Conservation (phyloP, 2,113 vertebrate species). For the Tautogolabrus adspersus region DNA sequence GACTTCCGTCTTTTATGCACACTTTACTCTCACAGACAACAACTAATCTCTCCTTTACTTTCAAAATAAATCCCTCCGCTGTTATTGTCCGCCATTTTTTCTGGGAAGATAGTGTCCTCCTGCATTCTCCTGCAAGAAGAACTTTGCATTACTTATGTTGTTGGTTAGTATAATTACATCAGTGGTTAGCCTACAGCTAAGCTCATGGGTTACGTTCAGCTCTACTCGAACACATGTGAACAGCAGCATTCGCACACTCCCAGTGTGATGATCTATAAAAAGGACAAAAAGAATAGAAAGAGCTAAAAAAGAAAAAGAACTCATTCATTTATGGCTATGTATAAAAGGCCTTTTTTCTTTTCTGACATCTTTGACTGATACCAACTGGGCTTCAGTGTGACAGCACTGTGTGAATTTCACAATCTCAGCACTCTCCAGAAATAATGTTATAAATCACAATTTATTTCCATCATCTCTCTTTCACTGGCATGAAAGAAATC, state of each 20-base stretch:
- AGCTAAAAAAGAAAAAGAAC: too few relatives aligned
- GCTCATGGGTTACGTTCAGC: neutral
- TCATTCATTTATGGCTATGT: slow-evolving; percentile 19
- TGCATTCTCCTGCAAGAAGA: neutral
- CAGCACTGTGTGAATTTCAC: slow-evolving; percentile 32
- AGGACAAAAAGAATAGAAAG: neutral
- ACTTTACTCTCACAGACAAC: neutral
- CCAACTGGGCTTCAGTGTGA: slow-evolving; percentile 13
- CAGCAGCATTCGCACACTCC: neutral
- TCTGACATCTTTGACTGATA: slow-evolving; percentile 39
- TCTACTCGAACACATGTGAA: slow-evolving; percentile 3
- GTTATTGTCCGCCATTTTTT: neutral
- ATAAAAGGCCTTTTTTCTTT: slow-evolving; percentile 24
- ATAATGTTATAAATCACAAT: slow-evolving; percentile 51
- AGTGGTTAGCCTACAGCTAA: slow-evolving; percentile 2
- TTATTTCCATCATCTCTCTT: slow-evolving; percentile 53
- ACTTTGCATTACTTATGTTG: slow-evolving; percentile 3
- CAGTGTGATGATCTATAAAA: slow-evolving; percentile 28
- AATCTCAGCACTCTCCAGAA: slow-evolving; percentile 36
- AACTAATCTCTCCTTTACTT: neutral
- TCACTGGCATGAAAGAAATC: slow-evolving; percentile 3
- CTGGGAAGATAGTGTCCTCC: neutral
- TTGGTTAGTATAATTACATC: slow-evolving; percentile 14
- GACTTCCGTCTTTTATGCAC: neutral
- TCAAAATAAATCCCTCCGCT: neutral